A percentile compares a stretch with the other conserved stretches of the same genome.
Conservation (phyloP, 2,113 vertebrate species). For the Catagonus wagneri region DNA sequence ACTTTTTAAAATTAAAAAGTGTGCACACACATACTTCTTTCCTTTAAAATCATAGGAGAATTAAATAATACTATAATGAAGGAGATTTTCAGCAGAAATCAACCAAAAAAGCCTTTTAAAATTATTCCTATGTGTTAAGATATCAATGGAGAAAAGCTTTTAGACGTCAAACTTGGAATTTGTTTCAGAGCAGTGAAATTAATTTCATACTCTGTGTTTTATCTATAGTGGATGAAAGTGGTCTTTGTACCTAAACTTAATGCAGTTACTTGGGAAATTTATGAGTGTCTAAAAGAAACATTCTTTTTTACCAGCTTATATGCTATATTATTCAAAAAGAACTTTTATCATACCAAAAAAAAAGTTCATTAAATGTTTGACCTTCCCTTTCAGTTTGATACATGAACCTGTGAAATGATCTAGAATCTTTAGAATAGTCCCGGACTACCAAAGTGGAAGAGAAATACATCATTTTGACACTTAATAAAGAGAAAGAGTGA, state of each 20-base stretch:
- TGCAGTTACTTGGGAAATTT: conserved; percentile 58
- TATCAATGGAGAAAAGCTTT: neutral
- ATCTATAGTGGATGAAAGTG: conserved; percentile 56
- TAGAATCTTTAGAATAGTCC: conserved; percentile 60
- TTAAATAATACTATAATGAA: conserved; percentile 52
- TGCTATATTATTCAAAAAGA: conserved; percentile 53
- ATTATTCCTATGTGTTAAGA: neutral
- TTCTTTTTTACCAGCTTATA: conserved; percentile 48
- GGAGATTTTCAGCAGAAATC: conserved; percentile 40
- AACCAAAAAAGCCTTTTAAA: conserved; percentile 15
- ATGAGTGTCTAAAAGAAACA: conserved; percentile 47
- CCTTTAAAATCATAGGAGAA: conserved; percentile 39
- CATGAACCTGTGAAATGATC: conserved; percentile 69
- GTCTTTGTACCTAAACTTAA: conserved; percentile 61
- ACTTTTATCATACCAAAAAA: conserved; percentile 64
- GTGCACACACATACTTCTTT: neutral
- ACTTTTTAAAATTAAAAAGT: conserved; percentile 45
- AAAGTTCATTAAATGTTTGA: conserved; percentile 62
- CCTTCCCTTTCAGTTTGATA: conserved; percentile 71
- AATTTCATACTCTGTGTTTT: conserved; percentile 15
- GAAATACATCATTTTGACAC: neutral
- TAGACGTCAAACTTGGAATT: neutral
- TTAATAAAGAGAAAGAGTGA: neutral
- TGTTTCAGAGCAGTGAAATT: conserved; percentile 54
- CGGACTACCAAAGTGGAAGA: neutral